Evolutionary conservation across 2,888 invertebrate genomes (phyloP), one percentile per base, ranked within the genome.

Genomic region (Cotesia congregata): DNA sequence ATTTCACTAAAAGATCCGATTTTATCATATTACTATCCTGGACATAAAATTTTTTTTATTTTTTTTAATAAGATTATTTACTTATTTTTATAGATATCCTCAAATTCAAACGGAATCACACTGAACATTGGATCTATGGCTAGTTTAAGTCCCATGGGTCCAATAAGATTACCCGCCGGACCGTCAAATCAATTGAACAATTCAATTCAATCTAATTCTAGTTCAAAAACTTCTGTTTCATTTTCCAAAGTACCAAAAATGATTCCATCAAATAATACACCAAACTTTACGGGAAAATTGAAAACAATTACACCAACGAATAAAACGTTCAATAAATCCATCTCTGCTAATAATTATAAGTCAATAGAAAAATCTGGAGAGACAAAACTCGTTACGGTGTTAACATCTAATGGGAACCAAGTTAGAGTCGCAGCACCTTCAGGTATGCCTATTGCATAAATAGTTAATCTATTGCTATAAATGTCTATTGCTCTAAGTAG

Each of bases 81-180:
- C 6, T 60, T 73, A 30, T 68, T 30, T 15, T 38, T 70, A 61
- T 67, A 85, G 83, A 80, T 83, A 77, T 80, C 80, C 40, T 72
- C 84, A 0, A 83, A 68, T 74, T 80, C 83, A 3, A 84, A 85
- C 50, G 85, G 90, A n/a, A 89, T 90, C 70, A 90, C 90, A 0
- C 82, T 90, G 17, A 90, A 90, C 74, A 89, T 90, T 50, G 90
- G 90, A 12, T 89, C 90, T 0, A 79, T 90, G 65, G 90, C 90
- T 1, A 90, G 90, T 81, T 77, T 90, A 64, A 86, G 88, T 7
- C 88, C 90, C 1, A 85, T 88, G 30, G 90, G 90, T 1, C 89
- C 90, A 2, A 87, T 90, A 73, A 86, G 88, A 77, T 83, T 90
- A 69, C 83, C 86, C 12, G 86, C 88, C 1, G 80, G 84, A n/a